A percentile compares a stretch with the other conserved stretches of the same genome.
phyloP scores from a whole-genome alignment of 2,113 vertebrate genomes.

The Psittacula cyanocephala region DNA sequence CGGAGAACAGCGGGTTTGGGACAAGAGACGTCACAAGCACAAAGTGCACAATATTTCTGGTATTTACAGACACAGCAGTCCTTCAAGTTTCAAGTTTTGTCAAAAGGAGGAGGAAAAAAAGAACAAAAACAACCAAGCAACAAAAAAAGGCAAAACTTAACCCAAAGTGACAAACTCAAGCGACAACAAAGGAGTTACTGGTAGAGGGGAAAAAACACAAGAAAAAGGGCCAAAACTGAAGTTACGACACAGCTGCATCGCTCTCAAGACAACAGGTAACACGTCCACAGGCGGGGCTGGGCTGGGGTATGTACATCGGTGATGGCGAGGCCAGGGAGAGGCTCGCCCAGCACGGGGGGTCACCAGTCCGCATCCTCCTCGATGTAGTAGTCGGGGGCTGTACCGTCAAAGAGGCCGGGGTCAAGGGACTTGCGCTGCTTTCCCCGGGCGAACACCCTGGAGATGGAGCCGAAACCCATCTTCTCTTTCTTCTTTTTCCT shows the following conservation, averaged over 20 bases:
- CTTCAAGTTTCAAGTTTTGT: constrained; percentile 97
- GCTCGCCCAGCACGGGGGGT: constrained; percentile 48
- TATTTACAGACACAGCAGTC: constrained; percentile 99
- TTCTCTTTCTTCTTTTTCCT: constrained; percentile 89
- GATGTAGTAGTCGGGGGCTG: constrained; percentile 97
- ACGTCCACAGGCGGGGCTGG: constrained; percentile 76
- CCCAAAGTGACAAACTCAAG: constrained; percentile 64
- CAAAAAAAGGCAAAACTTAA: neutral
- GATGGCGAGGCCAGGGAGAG: constrained; percentile 60
- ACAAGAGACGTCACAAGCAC: constrained; percentile 91
- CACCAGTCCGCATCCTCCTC: constrained; percentile 99
- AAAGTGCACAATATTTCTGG: constrained; percentile 85
- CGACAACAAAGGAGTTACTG: constrained; percentile 68
- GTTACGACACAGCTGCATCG: constrained; percentile 78
- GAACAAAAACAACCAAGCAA: neutral
- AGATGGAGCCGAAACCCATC: constrained; percentile 94
- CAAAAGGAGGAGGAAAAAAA: constrained; percentile 67
- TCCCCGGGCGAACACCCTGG: constrained; percentile 94
- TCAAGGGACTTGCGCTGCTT: constrained; percentile 97
- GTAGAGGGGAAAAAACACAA: neutral
- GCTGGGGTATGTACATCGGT: constrained; percentile 78
- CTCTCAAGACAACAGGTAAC: constrained; percentile 80
- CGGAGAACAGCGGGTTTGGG: constrained; percentile 76
- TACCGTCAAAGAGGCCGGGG: constrained; percentile 96
- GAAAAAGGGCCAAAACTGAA: constrained; percentile 66